A percentile compares a stretch with the other conserved stretches of the same genome.
Evolutionary conservation across 1,140 invertebrate genomes (phyloP).

Genomic region (Trypoxylus dichotomus): DNA sequence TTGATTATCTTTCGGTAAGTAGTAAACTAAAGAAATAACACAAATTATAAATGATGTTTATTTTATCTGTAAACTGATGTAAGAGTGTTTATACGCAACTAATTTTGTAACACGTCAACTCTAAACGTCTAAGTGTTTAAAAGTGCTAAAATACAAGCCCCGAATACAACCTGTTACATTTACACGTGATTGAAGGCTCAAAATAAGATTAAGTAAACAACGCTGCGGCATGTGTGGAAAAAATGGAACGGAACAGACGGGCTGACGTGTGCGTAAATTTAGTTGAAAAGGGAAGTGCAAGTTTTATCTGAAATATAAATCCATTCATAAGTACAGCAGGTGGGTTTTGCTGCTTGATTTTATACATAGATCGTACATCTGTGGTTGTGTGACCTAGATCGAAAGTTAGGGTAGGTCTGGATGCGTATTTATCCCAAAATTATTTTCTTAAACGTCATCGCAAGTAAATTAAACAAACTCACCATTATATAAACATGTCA

Average conservation of each 20-base stretch:
- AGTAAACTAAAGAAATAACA: too few species aligned
- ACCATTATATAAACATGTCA: neutral
- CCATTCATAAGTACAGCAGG: conserved; percentile 19
- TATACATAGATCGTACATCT: conserved; percentile 9
- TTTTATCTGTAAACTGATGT: too few species aligned
- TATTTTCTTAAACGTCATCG: conserved; percentile 14
- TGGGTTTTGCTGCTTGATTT: conserved; percentile 15
- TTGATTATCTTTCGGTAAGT: too few species aligned
- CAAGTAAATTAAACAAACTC: conserved; percentile 10
- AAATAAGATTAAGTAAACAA: conserved; percentile 23
- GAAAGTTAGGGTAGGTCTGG: conserved; percentile 15
- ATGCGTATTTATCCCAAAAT: conserved; percentile 18
- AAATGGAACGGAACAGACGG: conserved; percentile 6
- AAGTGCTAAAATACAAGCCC: neutral
- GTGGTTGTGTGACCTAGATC: conserved; percentile 13
- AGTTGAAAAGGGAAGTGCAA: conserved; percentile 15
- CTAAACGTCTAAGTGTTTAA: neutral
- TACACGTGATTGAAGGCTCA: conserved; percentile 13
- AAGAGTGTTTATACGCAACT: too few species aligned
- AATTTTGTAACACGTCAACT: too few species aligned
- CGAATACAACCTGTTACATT: neutral
- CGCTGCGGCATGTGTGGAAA: neutral
- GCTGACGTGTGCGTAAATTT: neutral
- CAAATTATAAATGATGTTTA: too few species aligned
- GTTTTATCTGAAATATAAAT: conserved; percentile 25